Conservation (phyloP, 1,140 invertebrate species). For the Intoshia linei region DNA sequence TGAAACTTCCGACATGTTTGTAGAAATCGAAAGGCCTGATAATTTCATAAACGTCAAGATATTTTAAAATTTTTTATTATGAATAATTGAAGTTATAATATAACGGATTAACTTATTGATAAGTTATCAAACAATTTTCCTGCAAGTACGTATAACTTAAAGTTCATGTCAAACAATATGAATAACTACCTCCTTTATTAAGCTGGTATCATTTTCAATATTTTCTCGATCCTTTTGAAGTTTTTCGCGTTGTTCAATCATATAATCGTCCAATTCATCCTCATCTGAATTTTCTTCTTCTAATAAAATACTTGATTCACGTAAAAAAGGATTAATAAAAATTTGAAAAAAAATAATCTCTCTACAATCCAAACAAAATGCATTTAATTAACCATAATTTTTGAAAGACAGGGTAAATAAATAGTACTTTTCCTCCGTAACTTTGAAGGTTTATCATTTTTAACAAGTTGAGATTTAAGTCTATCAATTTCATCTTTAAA, state of each 20-base stretch:
- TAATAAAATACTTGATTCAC: slow-evolving; percentile 8
- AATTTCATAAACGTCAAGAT: no score
- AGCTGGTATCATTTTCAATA: slow-evolving; percentile 25
- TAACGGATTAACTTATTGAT: no score
- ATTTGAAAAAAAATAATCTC: slow-evolving; percentile 3
- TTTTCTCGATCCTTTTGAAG: slow-evolving; percentile 27
- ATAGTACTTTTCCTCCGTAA: not conserved
- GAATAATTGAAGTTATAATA: no score
- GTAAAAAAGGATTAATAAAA: slow-evolving; percentile 1
- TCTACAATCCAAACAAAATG: slow-evolving; percentile 10
- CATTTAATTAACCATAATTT: not conserved
- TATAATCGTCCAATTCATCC: slow-evolving; percentile 19
- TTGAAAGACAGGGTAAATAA: not conserved
- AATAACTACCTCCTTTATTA: slow-evolving; percentile 24
- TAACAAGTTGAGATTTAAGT: slow-evolving; percentile 19
- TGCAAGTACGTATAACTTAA: no score
- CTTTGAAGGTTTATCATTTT: slow-evolving; percentile 15
- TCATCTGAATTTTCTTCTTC: slow-evolving; percentile 13
- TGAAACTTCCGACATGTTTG: no score
- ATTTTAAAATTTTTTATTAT: no score
- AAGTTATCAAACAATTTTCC: no score
- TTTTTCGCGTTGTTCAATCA: slow-evolving; percentile 22
- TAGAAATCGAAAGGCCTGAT: no score
- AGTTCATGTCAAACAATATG: no score
- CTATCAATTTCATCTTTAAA: slow-evolving; percentile 49